phyloP scores from a whole-genome alignment of 2,888 invertebrate genomes.

The Ypsolopha scabrella region DNA sequence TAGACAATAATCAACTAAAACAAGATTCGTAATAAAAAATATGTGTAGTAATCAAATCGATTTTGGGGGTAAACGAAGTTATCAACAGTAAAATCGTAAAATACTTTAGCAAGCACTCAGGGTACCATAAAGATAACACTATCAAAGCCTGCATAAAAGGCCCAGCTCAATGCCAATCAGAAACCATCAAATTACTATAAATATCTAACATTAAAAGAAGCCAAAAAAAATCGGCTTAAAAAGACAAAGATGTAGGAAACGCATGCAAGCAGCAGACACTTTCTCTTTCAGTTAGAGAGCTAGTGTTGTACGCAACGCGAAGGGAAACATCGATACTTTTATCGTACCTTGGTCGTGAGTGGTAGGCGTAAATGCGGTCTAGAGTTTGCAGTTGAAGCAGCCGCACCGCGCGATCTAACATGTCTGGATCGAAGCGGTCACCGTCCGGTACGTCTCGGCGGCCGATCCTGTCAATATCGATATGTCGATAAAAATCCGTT shows the following conservation, averaged over 20 bases:
- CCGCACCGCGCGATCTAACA: conserved; percentile 67
- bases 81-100: too few species aligned
- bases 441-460: conserved; percentile 57
- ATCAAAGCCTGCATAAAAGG: too few species aligned
- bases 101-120: too few species aligned
- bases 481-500: conserved; percentile 35
- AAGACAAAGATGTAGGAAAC: not conserved
- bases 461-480: conserved; percentile 67
- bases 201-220: too few species aligned
- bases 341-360: conserved; percentile 71
- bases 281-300: not conserved
- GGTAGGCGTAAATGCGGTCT: conserved; percentile 71
- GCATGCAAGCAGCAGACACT: not conserved
- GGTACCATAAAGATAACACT: too few species aligned
- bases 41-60: too few species aligned
- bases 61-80: too few species aligned
- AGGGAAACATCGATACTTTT: conserved; percentile 6
- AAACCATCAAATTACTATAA: too few species aligned
- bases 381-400: conserved; percentile 69
- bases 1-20: too few species aligned
- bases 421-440: conserved; percentile 58
- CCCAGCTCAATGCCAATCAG: too few species aligned
- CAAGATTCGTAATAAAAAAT: too few species aligned
- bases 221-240: too few species aligned
- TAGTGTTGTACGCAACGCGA: conserved; percentile 2